Evolutionary conservation across 1,140 invertebrate genomes (phyloP), one percentile per base, ranked within the genome.

Genomic region (Agrypnia vestita): DNA sequence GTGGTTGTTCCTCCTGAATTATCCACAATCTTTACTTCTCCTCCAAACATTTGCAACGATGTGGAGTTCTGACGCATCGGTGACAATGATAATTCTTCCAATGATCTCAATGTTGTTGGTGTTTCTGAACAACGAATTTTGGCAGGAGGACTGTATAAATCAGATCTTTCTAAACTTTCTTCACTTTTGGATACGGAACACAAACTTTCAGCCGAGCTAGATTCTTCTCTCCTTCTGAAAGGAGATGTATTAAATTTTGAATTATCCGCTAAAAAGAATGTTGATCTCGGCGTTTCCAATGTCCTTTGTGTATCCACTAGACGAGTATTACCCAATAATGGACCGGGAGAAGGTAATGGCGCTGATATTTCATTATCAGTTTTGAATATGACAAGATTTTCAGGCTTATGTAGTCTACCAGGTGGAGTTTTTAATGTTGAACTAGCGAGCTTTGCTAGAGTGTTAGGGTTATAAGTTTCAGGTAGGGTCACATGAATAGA

Each of bases 311-410:
- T 85, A 84, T 95, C 94, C n/a, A 96, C 93, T 25, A 96, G 86
- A 44, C 94, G 90, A 9, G 95, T 96, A 82, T 94, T 94, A 3
- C 95, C 94, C 15, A 96, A 87, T 78, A 96, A 88, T 0, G 95
- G 95, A 0, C 95, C 95, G 0, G 95, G 95, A 10, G 94, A 96
- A 9, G 94, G 93, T 9, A 95, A 86, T 0, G 94, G 88, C 47
- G 91, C 85, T 84, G 90, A 87, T 21, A 90, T 80, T 49, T 92
- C 91, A 62, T 90, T 88, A 49, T 92, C 90, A 21, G 88, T 84
- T 83, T 91, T 91, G 13, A 90, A 76, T 51, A 91, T 87, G n/a
- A 91, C 86, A 76, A 91, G 83, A 82, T 89, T 91, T 81, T 91
- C 91, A 0, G 90, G 90, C 84, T 91, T 89, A 3, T 80, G 78